Base-by-base conservation (phyloP, 2,797 vertebrate genomes). In the Pteronotus mesoamericanus region DNA sequence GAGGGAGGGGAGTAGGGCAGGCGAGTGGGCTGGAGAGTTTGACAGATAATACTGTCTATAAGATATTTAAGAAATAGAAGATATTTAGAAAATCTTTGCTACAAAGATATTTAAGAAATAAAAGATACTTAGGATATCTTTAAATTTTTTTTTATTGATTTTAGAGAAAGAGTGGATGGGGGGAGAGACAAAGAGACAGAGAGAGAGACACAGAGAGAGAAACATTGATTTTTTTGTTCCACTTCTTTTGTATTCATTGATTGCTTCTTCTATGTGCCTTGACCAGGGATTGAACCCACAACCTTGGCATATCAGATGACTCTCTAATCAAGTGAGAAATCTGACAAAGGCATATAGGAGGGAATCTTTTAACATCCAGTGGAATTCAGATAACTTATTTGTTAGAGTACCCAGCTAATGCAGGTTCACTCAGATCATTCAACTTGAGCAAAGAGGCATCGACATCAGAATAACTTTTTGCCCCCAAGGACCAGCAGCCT, bases 361-460 rank as follows among this genome's bases (percentile, higher is more conserved):
- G 37, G 93, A 61, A 22, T 74, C 11, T 94, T 97, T 96, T 96
- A 89, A 37, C 61, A 22, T 91, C 93, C 15, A 53, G 3, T 78
- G 15, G 6, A 94, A 94, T 72, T 90, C 84, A 80, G 66, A 7
- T 46, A 85, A 93, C 57, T 57, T 21, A 34, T 37, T 72, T 83
- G 84, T 83, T 94, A 51, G 94, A 55, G 5, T 5, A 51, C 5
- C 3, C 9, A 37, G 83, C 26, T 94, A 57, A 89, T 34, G 53
- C 74, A 78, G 3, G 0, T 78, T 68, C 4, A 1, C 11, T 98
- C 21, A 88, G 89, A 91, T 96, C 12, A 85, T 39, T 42, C 78
- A 86, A 0, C 1, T 0, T 82, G 6, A n/a, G 0, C 9, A 94
- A 79, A 96, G 55, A 90, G 61, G 18, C 3, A 57, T 89, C 44